Base-by-base conservation (phyloP, 2,888 invertebrate genomes). In the Nephrocerus scutellatus region DNA sequence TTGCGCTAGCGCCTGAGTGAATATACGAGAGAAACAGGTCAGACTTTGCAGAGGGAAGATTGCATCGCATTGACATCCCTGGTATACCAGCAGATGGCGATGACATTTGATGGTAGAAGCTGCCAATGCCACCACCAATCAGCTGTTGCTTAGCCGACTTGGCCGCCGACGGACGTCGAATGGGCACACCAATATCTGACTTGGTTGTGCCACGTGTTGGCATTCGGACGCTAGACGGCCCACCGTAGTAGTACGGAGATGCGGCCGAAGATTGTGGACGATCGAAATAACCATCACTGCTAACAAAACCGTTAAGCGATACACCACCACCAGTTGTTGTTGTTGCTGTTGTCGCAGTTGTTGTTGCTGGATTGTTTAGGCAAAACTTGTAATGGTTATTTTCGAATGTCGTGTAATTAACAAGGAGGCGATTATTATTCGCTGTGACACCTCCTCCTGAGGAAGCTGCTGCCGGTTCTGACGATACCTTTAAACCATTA, bases 331-430 rank as follows among this genome's bases (percentile, higher is more conserved):
- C 49, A 30, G 49, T 41, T 47, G 55, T 64, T 64, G 50, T 64
- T 68, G 50, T 68, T 49, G 47, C 68, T 68, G 55, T 68, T 69
- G 55, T 68, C 68, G 56, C 68, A 68, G 48, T 69, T 68, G 55
- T 68, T 68, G 51, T 68, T 67, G n/a, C n/a, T 28, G 44, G 46
- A 55, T 64, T 64, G 50, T 64, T 68, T 50, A 69, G 49, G 47
- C 68, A 68, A 55, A 69, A 68, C 55, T 68, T 68, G 56, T 69
- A 68, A 48, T 69, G 69, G 55, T 68, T 68, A 51, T 68, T 67
- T 56, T 66, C 64, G 52, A 65, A 68, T 43, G 67, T 62, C 32
- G 68, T 69, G 53, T 68, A 66, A 55, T 62, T 67, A 39, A 52
- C 47, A 53, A 68, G 59, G 51, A 66, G 53, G 36, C 63, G 65